Evolutionary conservation across 2,888 invertebrate genomes (phyloP).

Genomic region (Protonemura montana): DNA sequence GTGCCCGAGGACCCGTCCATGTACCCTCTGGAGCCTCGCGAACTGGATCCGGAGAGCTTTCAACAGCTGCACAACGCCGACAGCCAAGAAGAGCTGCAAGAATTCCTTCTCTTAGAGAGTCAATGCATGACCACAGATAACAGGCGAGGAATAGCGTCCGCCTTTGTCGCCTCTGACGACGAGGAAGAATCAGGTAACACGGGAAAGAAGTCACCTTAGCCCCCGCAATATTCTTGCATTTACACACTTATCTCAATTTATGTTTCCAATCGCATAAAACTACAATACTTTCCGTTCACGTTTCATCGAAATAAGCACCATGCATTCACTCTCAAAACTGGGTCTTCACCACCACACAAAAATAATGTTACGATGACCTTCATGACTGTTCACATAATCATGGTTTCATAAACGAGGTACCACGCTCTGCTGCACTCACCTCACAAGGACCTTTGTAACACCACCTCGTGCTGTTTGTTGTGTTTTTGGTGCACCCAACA

Average conservation of each 20-base stretch:
- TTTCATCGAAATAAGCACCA: not conserved
- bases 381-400: not conserved
- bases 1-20: slow-evolving; percentile 51
- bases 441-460: not conserved
- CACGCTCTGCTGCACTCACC: not conserved
- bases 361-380: not conserved
- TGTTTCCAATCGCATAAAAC: not conserved
- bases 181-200: slow-evolving; percentile 52
- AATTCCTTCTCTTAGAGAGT: slow-evolving; percentile 68
- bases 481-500: not conserved
- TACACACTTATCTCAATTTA: not conserved
- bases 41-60: slow-evolving; percentile 65
- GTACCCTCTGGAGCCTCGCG: slow-evolving; percentile 67
- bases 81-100: slow-evolving; percentile 69
- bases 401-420: not conserved
- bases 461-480: not conserved
- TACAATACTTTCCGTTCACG: not conserved
- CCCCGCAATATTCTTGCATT: not conserved
- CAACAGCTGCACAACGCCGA: slow-evolving; percentile 68
- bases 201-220: slow-evolving; percentile 7
- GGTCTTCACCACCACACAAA: not conserved
- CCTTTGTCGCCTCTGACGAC: slow-evolving; percentile 54
- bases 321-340: not conserved
- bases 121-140: slow-evolving; percentile 63
- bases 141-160: slow-evolving; percentile 62